phyloP scores from a whole-genome alignment of 1,140 invertebrate genomes.

The Portunus trituberculatus region DNA sequence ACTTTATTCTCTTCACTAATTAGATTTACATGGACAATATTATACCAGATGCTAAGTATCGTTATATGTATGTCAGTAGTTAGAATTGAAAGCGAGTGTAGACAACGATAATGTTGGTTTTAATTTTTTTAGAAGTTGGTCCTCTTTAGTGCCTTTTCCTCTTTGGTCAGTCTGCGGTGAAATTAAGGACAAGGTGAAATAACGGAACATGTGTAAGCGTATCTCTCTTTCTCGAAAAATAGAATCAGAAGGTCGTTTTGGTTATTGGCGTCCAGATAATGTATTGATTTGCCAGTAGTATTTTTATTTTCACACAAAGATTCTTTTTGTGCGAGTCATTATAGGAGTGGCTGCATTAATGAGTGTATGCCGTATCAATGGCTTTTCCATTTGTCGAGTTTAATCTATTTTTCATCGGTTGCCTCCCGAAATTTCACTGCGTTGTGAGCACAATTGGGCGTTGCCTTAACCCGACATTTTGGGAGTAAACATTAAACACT shows the following conservation, averaged over 20 bases:
- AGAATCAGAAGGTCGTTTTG: background rate
- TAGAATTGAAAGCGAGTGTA: no score
- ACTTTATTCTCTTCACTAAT: no score
- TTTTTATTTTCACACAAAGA: background rate
- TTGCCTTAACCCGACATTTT: background rate
- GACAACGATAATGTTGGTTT: no score
- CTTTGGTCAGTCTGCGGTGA: no score
- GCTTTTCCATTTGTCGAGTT: background rate
- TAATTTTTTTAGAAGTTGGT: no score
- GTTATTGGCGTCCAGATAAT: background rate
- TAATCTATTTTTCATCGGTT: background rate
- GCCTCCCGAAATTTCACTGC: background rate
- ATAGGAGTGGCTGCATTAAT: background rate
- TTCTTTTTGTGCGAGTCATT: background rate
- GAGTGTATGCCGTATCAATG: background rate
- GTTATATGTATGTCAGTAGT: no score
- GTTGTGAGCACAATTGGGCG: background rate
- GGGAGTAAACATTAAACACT: background rate
- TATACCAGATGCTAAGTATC: no score
- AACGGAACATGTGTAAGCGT: no score
- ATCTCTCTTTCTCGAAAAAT: background rate
- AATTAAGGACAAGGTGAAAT: no score
- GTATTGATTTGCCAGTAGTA: background rate
- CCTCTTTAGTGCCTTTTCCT: no score
- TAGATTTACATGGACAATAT: no score